Conservation (phyloP, 1,140 invertebrate species). For the Drosophila lacteicornis region DNA sequence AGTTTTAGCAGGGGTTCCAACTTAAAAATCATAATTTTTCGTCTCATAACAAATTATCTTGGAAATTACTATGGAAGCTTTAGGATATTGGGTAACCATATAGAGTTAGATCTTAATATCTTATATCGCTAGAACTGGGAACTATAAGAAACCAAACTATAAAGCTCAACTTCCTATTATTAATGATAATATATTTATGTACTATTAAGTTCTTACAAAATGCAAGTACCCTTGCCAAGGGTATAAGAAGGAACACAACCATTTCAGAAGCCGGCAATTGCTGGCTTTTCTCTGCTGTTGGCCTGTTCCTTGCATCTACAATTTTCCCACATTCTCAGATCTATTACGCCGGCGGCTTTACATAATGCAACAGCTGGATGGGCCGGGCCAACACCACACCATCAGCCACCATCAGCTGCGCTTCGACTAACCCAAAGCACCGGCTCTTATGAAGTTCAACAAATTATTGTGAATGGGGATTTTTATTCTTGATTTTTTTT, state of each 20-base stretch:
- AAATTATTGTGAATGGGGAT: constrained; percentile 79
- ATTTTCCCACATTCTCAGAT: constrained; percentile 46
- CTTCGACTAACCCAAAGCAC: constrained; percentile 23
- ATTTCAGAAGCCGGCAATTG: neutral
- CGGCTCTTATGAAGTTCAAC: constrained; percentile 76
- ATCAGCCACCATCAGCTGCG: constrained; percentile 3
- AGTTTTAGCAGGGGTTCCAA: neutral
- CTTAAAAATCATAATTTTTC: neutral
- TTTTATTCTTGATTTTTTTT: constrained; percentile 33
- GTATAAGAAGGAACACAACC: neutral
- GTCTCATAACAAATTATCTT: neutral
- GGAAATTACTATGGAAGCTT: neutral
- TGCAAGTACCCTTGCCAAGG: neutral
- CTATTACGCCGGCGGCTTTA: constrained; percentile 40
- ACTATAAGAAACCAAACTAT: no score
- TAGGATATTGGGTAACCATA: neutral
- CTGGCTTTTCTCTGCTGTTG: constrained; percentile 20
- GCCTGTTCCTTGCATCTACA: constrained; percentile 39
- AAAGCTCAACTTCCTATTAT: neutral
- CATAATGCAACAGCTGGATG: constrained; percentile 77
- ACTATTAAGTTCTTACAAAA: no score
- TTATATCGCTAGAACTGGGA: neutral
- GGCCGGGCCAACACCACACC: constrained; percentile 20
- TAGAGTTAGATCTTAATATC: neutral
- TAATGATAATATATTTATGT: neutral